These are phyloP conservation scores for Hyperoplus immaculatus DNA, from an alignment of 2,797 vertebrate genomes.

Conservation along the genomic window DNA sequence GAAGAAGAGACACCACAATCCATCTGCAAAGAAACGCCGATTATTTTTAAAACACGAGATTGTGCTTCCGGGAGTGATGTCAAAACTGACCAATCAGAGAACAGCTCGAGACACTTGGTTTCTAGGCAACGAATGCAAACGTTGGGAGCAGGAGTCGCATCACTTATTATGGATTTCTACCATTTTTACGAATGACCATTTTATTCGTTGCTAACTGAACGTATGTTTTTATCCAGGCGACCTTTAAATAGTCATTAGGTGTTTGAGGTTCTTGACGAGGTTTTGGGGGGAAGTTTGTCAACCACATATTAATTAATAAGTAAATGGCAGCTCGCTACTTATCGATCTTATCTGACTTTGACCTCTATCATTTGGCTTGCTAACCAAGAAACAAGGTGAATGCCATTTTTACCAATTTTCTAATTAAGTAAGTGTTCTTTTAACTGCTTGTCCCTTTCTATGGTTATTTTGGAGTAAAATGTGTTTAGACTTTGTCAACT, in stretches of 20 bases:
- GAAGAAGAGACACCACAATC: neutral
- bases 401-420: neutral
- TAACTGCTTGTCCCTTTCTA: too few species aligned
- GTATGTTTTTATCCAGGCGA: neutral
- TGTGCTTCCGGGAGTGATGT: slow-evolving; percentile 52
- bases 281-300: neutral
- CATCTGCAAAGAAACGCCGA: neutral
- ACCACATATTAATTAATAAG: neutral
- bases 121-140: slow-evolving; percentile 79
- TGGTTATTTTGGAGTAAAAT: too few species aligned
- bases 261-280: neutral
- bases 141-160: neutral
- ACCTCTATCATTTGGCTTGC: neutral
- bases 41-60: slow-evolving; percentile 54
- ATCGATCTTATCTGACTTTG: neutral
- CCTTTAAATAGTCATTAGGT: neutral
- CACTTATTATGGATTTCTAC: neutral
- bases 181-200: neutral
- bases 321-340: neutral
- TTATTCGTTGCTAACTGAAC: neutral
- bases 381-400: neutral
- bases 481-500: too few species aligned
- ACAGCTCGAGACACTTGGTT: slow-evolving; percentile 39
- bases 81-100: slow-evolving; percentile 64
- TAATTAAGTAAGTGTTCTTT: neutral